Evolutionary conservation across 2,113 vertebrate species (phyloP).

Genomic region (Hippolais icterina): DNA sequence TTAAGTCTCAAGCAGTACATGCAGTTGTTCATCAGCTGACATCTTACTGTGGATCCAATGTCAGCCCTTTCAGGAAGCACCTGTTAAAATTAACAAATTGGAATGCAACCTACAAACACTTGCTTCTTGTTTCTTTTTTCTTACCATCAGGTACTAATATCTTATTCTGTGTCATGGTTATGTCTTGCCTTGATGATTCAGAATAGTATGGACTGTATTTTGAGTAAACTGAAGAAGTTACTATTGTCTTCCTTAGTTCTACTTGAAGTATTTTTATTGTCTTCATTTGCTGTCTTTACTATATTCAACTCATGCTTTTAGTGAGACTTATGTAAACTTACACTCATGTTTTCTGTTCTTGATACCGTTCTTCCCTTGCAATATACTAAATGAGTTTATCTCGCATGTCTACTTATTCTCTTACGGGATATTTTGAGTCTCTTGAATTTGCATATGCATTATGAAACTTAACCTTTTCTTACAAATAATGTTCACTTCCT

Average conservation of each 20-base stretch:
- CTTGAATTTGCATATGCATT: not conserved
- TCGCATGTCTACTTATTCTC: not conserved
- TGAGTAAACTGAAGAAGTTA: not conserved
- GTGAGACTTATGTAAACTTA: not conserved
- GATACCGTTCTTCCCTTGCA: not conserved
- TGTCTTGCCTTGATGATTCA: not conserved
- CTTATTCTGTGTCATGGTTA: not conserved
- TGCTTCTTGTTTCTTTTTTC: constrained; percentile 52
- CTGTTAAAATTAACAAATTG: constrained; percentile 55
- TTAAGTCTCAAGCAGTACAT: not conserved
- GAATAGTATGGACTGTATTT: not conserved
- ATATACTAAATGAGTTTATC: not conserved
- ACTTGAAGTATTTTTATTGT: not conserved
- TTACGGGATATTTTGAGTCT: not conserved
- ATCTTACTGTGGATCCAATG: constrained; percentile 43
- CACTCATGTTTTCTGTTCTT: not conserved
- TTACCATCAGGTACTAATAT: not conserved
- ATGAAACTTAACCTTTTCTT: not conserved
- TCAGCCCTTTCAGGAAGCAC: constrained; percentile 64
- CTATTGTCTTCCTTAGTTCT: not conserved
- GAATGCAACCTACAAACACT: constrained; percentile 46
- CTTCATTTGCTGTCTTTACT: not conserved
- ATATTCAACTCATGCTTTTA: not conserved
- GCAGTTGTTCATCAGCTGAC: constrained; percentile 71
- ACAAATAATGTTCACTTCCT: not conserved